These are phyloP conservation scores for Dinoponera quadriceps DNA, from an alignment of 1,140 invertebrate species.

Conservation along the genomic window DNA sequence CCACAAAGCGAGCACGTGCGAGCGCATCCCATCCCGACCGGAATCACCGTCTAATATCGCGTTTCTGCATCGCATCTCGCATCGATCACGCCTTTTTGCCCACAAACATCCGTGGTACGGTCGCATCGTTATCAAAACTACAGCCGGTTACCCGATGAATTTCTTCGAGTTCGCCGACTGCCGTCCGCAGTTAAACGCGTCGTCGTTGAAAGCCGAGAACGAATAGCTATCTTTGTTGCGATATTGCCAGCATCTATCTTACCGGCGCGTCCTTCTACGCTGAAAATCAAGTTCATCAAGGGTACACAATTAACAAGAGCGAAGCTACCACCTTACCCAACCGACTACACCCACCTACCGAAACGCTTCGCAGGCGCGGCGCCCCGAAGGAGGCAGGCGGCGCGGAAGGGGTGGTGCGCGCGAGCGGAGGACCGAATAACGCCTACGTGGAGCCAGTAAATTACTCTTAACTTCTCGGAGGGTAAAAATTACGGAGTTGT, in stretches of 20 bases:
- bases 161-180: slow-evolving; percentile 20
- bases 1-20: no score
- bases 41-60: neutral
- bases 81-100: neutral
- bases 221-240: slow-evolving; percentile 68
- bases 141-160: slow-evolving; percentile 16
- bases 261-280: slow-evolving; percentile 35
- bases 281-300: slow-evolving; percentile 72
- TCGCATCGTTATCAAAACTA: slow-evolving; percentile 8
- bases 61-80: neutral
- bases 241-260: slow-evolving; percentile 70
- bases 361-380: slow-evolving; percentile 17
- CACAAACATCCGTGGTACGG: neutral
- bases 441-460: slow-evolving; percentile 80
- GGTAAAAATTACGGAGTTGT: slow-evolving; percentile 85
- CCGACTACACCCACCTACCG: neutral
- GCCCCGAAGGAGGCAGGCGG: neutral
- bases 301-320: slow-evolving; percentile 73
- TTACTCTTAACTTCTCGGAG: slow-evolving; percentile 84
- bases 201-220: slow-evolving; percentile 20
- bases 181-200: slow-evolving; percentile 11
- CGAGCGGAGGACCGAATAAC: slow-evolving; percentile 68
- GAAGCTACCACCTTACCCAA: slow-evolving; percentile 6
- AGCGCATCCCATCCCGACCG: neutral
- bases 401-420: no score